Evolutionary conservation across 1,140 invertebrate species (phyloP), one percentile per base, ranked within the genome.

Genomic region (Camponotus floridanus): DNA sequence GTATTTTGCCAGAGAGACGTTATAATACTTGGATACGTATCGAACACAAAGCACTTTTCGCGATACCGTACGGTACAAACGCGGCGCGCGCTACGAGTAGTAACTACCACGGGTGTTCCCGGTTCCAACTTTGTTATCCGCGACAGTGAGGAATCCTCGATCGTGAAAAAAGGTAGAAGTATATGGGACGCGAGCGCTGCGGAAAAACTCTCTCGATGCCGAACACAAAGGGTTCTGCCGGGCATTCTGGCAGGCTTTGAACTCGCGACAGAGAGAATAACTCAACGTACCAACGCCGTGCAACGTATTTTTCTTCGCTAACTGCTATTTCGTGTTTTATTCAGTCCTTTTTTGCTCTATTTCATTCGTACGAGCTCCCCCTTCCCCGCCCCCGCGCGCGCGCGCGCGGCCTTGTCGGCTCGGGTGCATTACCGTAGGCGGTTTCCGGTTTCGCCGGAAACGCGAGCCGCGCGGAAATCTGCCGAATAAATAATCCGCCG

Each of bases 401-500:
- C 92, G 91, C 90, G 91, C 89, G 89, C 71, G 51, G 79, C 88
- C 71, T 90, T 91, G 93, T 92, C 92, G 91, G 91, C 88, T 86
- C 89, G 91, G 89, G 91, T 93, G 91, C 92, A 94, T 94, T 94
- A 93, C 91, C 93, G 91, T 91, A 93, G 92, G 93, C 92, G 92
- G 92, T 92, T 92, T 94, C 93, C 93, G 92, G 92, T 92, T 91
- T 90, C 91, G 90, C 92, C 91, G 92, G 93, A 93, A 93, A 91
- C 91, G 87, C 92, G 90, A 92, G 91, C 91, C 92, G 89, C 91
- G 90, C 93, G 92, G 93, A 93, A 94, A 92, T 92, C 93, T 93
- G 91, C 86, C 92, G 93, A 93, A 94, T 94, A 94, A 94, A 94
- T 94, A 94, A 94, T 93, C 93, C 90, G 15, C 88, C 74, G 74